Evolutionary conservation across 2,888 invertebrate genomes (phyloP), one percentile per base, ranked within the genome.

Genomic region (Drosophila fulvimacula): DNA sequence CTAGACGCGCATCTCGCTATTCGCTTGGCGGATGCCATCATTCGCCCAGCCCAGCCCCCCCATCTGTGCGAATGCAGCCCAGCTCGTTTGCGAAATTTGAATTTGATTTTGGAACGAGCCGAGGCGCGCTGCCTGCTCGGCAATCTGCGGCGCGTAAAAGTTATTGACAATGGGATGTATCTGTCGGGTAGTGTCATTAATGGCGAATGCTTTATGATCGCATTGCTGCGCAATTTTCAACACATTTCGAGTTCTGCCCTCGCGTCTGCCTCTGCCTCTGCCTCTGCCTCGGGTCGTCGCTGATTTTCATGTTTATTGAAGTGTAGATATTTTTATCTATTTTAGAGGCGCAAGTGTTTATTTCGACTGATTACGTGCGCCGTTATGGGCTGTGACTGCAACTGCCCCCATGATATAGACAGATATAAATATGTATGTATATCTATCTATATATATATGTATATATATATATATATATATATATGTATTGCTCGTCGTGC

Each of bases 111-210:
- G 76, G 64, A 67, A 67, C 65, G 77, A 6, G n/a, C 15, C 19
- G 27, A 30, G 27, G 27, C 27, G 10, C n/a, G 27, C 27, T 15
- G 24, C 13, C 17, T 67, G 61, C 55, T 61, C 65, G 71, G 89
- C 89, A 88, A 88, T 86, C 89, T 84, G 89, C 69, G 73, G 73
- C 75, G 88, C 83, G 90, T 79, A 87, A 90, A 90, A 89, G 84
- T 82, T 90, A 91, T 91, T 90, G 90, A 90, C 90, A 91, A 89
- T 90, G 85, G 90, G 90, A 90, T 90, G 90, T 90, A 88, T 90
- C 91, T 90, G 91, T 90, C 90, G 90, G 89, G 88, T 78, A 75
- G 86, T 91, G 90, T 90, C 90, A 90, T 91, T 90, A 90, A 90
- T 88, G 83, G 82, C 81, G 91, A 88, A 90, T 90, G 91, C 88